A percentile compares a stretch with the other conserved stretches of the same genome.
phyloP scores from a whole-genome alignment of 2,113 vertebrate genomes.

The Tragelaphus buxtoni region DNA sequence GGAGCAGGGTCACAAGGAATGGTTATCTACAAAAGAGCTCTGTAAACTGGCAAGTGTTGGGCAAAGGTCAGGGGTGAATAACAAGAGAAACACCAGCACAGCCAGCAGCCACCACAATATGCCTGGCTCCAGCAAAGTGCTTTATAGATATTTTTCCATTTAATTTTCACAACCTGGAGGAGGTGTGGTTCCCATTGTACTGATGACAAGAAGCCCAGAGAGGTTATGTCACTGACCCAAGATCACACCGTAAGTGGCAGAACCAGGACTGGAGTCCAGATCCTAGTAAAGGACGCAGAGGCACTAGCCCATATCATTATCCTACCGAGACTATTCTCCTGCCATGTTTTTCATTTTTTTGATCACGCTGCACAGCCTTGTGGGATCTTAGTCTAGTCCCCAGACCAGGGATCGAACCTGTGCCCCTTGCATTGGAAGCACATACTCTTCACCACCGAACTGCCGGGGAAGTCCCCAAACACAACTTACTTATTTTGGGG shows the following conservation, averaged over 20 bases:
- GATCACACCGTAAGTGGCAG: background rate
- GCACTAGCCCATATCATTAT: background rate
- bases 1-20: background rate
- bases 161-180: background rate
- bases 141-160: background rate
- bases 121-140: background rate
- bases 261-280: background rate
- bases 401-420: background rate
- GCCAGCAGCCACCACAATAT: background rate
- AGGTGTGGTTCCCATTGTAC: background rate
- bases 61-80: background rate
- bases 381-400: background rate
- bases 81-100: fast-evolving
- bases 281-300: background rate
- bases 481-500: background rate
- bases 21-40: background rate
- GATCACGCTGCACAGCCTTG: background rate
- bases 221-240: background rate
- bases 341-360: background rate
- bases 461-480: background rate
- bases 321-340: background rate
- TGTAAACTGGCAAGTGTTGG: background rate
- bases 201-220: background rate
- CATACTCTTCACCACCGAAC: background rate
- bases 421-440: background rate